phyloP scores from a whole-genome alignment of 2,888 invertebrate species.

The Archips xylosteana region DNA sequence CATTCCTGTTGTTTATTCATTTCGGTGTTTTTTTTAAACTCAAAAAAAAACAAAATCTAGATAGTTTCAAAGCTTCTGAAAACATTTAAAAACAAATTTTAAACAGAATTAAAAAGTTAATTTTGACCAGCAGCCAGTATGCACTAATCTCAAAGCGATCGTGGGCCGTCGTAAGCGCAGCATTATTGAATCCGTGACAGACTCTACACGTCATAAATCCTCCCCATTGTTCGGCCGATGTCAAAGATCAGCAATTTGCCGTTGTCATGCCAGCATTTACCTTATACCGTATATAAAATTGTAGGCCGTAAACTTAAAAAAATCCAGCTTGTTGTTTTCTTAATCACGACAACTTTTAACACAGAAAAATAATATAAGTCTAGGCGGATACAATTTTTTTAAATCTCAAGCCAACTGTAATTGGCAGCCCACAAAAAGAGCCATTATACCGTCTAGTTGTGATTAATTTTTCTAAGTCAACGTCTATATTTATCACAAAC shows the following conservation, averaged over 20 bases:
- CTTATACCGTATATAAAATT: constrained; percentile 43
- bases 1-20: background rate
- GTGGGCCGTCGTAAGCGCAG: constrained; percentile 42
- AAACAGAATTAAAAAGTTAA: background rate
- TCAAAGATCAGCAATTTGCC: constrained; percentile 84
- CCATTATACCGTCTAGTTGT: constrained; percentile 22
- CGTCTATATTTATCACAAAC: constrained; percentile 24
- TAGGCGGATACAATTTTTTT: constrained; percentile 6
- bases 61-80: too few relatives aligned
- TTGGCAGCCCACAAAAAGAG: constrained; percentile 22
- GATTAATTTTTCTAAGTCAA: constrained; percentile 9
- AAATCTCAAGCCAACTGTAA: constrained; percentile 9
- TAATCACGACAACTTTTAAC: constrained; percentile 15
- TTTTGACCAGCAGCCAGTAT: constrained; percentile 12
- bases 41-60: too few relatives aligned
- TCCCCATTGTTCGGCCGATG: constrained; percentile 79
- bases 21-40: too few relatives aligned
- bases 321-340: background rate
- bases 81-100: background rate
- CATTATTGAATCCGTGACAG: constrained; percentile 55
- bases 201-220: constrained; percentile 61
- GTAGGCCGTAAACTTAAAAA: background rate
- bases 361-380: background rate
- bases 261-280: constrained; percentile 67
- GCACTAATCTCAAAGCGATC: constrained; percentile 38